Base-by-base conservation (phyloP, 2,113 vertebrate genomes). In the Hemicordylus capensis region DNA sequence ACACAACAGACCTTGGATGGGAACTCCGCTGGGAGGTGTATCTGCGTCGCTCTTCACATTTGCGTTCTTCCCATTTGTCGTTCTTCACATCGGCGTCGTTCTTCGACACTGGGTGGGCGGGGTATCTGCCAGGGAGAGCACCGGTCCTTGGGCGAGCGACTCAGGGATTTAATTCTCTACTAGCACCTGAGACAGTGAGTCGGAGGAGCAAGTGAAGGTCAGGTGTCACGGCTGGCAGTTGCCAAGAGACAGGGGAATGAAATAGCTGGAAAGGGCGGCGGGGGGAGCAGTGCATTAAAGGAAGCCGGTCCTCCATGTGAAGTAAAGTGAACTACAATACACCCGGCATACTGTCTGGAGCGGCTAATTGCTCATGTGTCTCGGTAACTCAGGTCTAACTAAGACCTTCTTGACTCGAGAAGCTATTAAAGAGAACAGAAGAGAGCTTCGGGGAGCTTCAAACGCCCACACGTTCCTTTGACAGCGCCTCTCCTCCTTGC, bases 341-440 rank as follows among this genome's bases (percentile, higher is more conserved):
- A 94, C 86, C 87, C 91, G 90, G 89, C 88, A 86, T 2, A 84
- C 78, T 91, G 90, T 93, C 92, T 91, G 93, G 92, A 93, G 88
- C 90, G 91, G 76, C 91, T 94, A 95, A 95, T 95, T 95, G 93
- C 93, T 95, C 81, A 46, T 93, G 91, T 91, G 92, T 90, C 88
- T 94, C 61, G 89, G 87, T 93, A 92, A 84, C 92, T 93, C 86
- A 84, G 93, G 89, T 93, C 94, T 93, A 92, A 92, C 92, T 90
- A 90, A 92, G 94, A 95, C 94, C 95, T 94, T 92, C 93, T 92
- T 94, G 94, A 95, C 94, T 95, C 90, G 83, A 90, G 86, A 92
- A 94, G 87, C 93, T 93, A 91, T 96, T 95, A 95, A 94, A 94
- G 91, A 88, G 94, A 93, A 87, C 88, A 93, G 88, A 93, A 94